A percentile compares a stretch with the other conserved stretches of the same genome.
Evolutionary conservation across 2,113 vertebrate genomes (phyloP).

Genomic region (Pseudorasbora parva): DNA sequence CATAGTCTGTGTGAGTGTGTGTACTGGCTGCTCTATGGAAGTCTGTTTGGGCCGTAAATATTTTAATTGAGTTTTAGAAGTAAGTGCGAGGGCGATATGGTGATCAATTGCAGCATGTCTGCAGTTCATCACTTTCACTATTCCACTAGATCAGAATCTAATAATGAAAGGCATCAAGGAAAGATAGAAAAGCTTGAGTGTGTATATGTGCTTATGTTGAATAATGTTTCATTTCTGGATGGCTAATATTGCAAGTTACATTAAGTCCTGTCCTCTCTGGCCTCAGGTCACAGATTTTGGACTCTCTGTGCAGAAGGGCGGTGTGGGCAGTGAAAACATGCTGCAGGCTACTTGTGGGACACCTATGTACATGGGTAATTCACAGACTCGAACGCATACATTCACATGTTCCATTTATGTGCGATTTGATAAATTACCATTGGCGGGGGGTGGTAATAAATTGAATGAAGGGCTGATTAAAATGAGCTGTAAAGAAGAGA

Average conservation of each 20-base stretch:
- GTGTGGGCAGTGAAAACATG: slow-evolving; percentile 80
- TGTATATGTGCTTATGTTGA: slow-evolving; percentile 6
- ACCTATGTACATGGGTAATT: slow-evolving; percentile 84
- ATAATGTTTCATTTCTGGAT: slow-evolving; percentile 29
- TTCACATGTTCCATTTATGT: slow-evolving; percentile 31
- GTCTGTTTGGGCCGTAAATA: slow-evolving; percentile 35
- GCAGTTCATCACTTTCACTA: slow-evolving; percentile 31
- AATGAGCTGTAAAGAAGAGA: slow-evolving; percentile 34
- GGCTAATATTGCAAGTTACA: neutral
- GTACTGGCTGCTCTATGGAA: slow-evolving; percentile 31
- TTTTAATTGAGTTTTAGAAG: slow-evolving; percentile 35
- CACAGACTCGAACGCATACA: slow-evolving; percentile 36
- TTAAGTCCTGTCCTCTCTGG: slow-evolving; percentile 23
- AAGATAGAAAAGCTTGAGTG: neutral
- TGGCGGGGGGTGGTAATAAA: slow-evolving; percentile 42
- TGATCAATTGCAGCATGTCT: slow-evolving; percentile 21
- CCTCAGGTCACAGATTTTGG: slow-evolving; percentile 86
- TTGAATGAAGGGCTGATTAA: slow-evolving; percentile 53
- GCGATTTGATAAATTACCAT: slow-evolving; percentile 41
- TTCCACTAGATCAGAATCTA: slow-evolving; percentile 32
- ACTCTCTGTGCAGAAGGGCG: slow-evolving; percentile 80
- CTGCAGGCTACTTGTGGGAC: slow-evolving; percentile 84
- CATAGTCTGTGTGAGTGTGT: slow-evolving; percentile 46
- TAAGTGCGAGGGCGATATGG: neutral
- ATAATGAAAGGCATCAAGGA: slow-evolving; percentile 6